Percentiles rank a stretch among this genome's conserved stretches.
These are phyloP conservation scores for Ormyrus rosae DNA, from an alignment of 2,888 invertebrate species.

Conservation along the genomic window DNA sequence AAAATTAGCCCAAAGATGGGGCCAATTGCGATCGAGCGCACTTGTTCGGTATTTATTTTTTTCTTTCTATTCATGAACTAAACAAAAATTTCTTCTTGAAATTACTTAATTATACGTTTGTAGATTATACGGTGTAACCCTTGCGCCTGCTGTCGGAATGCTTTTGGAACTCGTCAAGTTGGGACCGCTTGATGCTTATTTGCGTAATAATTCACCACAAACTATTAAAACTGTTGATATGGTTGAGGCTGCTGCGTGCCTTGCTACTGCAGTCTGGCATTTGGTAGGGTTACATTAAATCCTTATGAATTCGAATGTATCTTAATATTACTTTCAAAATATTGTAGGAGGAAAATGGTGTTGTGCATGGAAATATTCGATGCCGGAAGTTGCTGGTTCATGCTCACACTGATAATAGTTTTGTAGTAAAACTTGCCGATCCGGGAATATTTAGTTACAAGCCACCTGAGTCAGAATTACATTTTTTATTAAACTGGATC, in stretches of 20 bases:
- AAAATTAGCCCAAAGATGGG: conserved; percentile 87
- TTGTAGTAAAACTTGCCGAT: conserved; percentile 89
- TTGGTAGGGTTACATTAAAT: conserved; percentile 78
- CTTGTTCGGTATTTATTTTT: conserved; percentile 78
- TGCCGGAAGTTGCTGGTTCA: conserved; percentile 90
- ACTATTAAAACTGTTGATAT: conserved; percentile 83
- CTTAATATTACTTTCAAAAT: not conserved
- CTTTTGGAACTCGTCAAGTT: conserved; percentile 88
- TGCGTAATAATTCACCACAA: conserved; percentile 75
- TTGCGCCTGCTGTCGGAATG: conserved; percentile 87
- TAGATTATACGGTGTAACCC: conserved; percentile 85
- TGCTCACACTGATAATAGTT: conserved; percentile 81
- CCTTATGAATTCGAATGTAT: no score
- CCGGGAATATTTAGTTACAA: conserved; percentile 81
- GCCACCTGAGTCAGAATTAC: conserved; percentile 79
- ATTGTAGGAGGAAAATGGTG: conserved; percentile 83
- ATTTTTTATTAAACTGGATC: not conserved
- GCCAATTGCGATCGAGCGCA: conserved; percentile 85
- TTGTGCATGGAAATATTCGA: conserved; percentile 90
- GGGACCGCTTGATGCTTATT: conserved; percentile 87
- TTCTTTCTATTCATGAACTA: not conserved
- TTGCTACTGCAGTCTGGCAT: conserved; percentile 92
- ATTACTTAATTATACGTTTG: conserved; percentile 9
- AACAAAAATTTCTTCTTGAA: not conserved
- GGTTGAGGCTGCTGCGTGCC: conserved; percentile 87